phyloP scores from a whole-genome alignment of 2,888 invertebrate genomes.

The Stenotaenia linearis region DNA sequence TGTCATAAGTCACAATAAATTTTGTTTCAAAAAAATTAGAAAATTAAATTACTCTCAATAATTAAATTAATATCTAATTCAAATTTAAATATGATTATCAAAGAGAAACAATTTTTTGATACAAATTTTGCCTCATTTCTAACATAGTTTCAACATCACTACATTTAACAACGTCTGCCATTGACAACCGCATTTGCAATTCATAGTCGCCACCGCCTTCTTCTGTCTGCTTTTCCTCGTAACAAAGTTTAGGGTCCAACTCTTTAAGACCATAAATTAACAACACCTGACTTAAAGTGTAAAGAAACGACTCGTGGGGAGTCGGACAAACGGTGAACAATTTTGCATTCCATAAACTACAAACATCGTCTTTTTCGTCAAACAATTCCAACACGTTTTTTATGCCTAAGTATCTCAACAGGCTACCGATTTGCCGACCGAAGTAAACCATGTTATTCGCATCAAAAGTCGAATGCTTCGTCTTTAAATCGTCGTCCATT shows the following conservation, averaged over 20 bases:
- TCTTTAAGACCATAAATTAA: not conserved
- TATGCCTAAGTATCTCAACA: not conserved
- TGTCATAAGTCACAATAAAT: not conserved
- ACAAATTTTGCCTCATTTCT: not conserved
- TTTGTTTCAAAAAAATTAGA: not conserved
- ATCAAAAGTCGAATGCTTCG: not conserved
- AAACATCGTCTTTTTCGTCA: not conserved
- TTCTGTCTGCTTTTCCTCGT: not conserved
- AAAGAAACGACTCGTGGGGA: conserved; percentile 38
- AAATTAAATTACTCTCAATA: not conserved
- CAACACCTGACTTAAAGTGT: conserved; percentile 37
- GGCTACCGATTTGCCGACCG: conserved; percentile 31
- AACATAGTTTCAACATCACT: not conserved
- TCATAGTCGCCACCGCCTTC: not conserved
- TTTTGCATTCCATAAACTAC: conserved; percentile 39
- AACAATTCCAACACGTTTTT: not conserved
- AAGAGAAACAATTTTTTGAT: not conserved
- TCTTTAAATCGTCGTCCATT: conserved; percentile 39
- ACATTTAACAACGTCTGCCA: not conserved
- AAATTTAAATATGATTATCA: not conserved
- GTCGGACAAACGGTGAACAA: conserved; percentile 37
- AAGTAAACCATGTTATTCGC: conserved; percentile 32
- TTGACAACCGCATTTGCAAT: not conserved
- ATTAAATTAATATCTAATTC: not conserved
- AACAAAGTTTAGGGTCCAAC: not conserved